phyloP scores from a whole-genome alignment of 2,797 vertebrate species.

The Phoeniculus purpureus region DNA sequence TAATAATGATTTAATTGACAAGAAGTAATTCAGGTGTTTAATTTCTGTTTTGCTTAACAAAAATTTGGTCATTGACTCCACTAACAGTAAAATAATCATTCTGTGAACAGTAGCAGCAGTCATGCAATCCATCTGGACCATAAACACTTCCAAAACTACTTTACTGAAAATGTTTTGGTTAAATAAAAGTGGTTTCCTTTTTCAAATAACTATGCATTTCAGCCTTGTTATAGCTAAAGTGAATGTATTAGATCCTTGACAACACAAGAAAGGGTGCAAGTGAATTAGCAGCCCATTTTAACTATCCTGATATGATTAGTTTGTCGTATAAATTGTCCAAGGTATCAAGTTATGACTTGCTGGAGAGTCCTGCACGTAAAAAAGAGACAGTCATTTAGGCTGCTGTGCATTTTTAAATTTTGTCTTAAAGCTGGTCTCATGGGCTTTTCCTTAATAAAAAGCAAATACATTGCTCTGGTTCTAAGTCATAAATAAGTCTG shows the following conservation, averaged over 20 bases:
- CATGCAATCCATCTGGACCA: neutral
- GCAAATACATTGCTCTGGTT: neutral
- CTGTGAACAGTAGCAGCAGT: neutral
- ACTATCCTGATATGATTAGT: neutral
- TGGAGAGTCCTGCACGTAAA: neutral
- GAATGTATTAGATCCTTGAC: neutral
- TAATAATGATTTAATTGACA: neutral
- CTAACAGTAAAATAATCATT: neutral
- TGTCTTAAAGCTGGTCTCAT: conserved; percentile 16
- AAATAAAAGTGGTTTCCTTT: conserved; percentile 19
- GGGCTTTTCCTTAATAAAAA: conserved; percentile 48
- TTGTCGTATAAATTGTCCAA: neutral
- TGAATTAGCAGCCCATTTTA: conserved; percentile 13
- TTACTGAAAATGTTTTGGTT: conserved; percentile 3
- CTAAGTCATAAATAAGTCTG: conserved; percentile 43
- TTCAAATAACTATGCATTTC: conserved; percentile 7
- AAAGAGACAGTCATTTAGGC: conserved; percentile 6
- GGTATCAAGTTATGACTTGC: neutral
- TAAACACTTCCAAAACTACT: conserved; percentile 15
- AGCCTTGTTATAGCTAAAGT: neutral
- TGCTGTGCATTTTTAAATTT: conserved; percentile 4
- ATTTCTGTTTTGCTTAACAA: neutral
- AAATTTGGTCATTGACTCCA: neutral
- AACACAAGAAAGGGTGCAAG: neutral
- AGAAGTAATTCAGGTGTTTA: neutral